These are phyloP conservation scores for Lepidonotus clava DNA, from an alignment of 2,888 invertebrate genomes.

Conservation along the genomic window DNA sequence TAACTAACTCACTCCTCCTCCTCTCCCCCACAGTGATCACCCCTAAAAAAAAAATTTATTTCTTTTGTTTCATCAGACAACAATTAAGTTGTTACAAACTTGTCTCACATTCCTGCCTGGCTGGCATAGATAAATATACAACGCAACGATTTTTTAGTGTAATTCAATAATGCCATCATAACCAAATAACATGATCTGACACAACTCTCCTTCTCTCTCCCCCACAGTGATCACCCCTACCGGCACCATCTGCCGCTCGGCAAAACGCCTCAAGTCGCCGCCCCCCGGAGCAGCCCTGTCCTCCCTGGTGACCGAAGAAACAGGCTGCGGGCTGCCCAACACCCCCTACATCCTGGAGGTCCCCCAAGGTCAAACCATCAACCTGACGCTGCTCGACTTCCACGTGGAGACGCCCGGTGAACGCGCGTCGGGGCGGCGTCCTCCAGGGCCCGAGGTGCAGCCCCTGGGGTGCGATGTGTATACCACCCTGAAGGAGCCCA, in stretches of 20 bases:
- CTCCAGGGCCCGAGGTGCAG: conserved; percentile 11
- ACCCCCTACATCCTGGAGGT: conserved; percentile 49
- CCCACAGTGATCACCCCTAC: conserved; percentile 38
- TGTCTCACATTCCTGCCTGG: too few species aligned
- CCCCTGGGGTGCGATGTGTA: conserved; percentile 54
- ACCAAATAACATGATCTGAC: too few species aligned
- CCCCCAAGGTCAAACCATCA: conserved; percentile 52
- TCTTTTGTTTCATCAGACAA: too few species aligned
- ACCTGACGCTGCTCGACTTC: conserved; percentile 53
- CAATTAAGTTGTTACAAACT: too few species aligned
- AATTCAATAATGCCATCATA: too few species aligned
- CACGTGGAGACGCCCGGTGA: conserved; percentile 34
- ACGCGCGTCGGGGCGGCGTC: too few species aligned
- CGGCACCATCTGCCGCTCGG: conserved; percentile 26
- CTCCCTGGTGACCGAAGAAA: conserved; percentile 39
- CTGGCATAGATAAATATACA: too few species aligned
- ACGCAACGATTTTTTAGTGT: too few species aligned
- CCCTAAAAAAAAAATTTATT: too few species aligned
- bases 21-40: too few species aligned
- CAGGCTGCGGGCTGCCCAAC: conserved; percentile 42
- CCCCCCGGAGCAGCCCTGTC: conserved; percentile 1
- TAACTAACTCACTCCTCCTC: too few species aligned
- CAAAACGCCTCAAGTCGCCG: conserved; percentile 45
- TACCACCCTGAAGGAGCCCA: conserved; percentile 46
- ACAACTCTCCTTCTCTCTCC: not conserved